phyloP scores from a whole-genome alignment of 2,797 vertebrate genomes.

The Lutjanus argentimaculatus region DNA sequence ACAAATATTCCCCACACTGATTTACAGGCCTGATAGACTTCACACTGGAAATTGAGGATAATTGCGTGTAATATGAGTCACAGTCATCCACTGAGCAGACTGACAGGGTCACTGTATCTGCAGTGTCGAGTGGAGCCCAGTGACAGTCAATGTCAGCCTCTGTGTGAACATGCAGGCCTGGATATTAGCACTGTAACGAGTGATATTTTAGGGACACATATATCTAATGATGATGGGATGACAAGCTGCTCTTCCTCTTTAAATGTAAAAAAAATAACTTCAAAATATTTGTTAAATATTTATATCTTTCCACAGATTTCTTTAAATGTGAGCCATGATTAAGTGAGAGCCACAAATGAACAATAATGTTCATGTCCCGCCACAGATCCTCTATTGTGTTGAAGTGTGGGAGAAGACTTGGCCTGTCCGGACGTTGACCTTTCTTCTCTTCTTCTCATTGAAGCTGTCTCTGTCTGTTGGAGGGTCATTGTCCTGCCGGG shows the following conservation, averaged over 20 bases:
- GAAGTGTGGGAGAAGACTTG: constrained; percentile 35
- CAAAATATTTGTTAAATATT: neutral
- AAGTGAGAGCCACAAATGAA: neutral
- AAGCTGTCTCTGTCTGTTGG: constrained; percentile 26
- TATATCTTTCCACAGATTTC: neutral
- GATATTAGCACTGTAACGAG: neutral
- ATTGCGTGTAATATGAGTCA: constrained; percentile 26
- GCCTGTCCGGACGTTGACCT: constrained; percentile 22
- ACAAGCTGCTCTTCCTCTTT: neutral
- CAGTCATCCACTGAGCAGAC: constrained; percentile 12
- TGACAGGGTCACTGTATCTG: neutral
- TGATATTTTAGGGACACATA: neutral
- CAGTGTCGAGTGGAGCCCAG: neutral
- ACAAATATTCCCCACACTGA: constrained; percentile 20
- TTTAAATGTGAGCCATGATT: neutral
- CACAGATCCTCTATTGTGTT: constrained; percentile 24
- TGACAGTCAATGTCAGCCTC: neutral
- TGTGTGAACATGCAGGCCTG: neutral
- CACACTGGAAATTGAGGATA: constrained; percentile 28
- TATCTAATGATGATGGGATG: neutral
- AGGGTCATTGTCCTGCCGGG: constrained; percentile 17
- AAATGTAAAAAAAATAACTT: too few relatives aligned
- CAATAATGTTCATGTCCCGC: neutral
- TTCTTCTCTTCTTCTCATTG: neutral
- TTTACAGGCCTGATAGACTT: constrained; percentile 13